Percentiles rank a stretch among this genome's conserved stretches.
Conservation (phyloP, 2,797 vertebrate genomes). For the Halcyon chelicuti region DNA sequence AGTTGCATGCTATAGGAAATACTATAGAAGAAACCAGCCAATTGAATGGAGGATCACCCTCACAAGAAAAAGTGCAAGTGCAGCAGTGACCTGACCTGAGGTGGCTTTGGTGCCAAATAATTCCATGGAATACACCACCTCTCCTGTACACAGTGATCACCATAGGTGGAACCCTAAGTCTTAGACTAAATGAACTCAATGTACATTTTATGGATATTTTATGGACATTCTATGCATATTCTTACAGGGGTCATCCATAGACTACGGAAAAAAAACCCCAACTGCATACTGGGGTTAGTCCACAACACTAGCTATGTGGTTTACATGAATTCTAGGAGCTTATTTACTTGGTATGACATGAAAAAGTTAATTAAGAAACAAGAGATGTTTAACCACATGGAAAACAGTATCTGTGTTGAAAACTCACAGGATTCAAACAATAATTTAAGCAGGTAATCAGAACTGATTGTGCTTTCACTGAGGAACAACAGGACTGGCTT, state of each 20-base stretch:
- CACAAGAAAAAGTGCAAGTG: neutral
- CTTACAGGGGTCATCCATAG: neutral
- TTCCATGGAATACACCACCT: neutral
- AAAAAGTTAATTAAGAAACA: neutral
- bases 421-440: neutral
- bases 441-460: neutral
- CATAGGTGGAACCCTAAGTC: neutral
- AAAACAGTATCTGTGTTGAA: neutral
- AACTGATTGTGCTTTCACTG: neutral
- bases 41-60: neutral
- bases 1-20: neutral
- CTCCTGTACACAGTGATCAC: neutral
- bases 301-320: neutral
- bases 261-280: neutral
- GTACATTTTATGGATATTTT: neutral
- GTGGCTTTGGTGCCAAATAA: neutral
- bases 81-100: neutral
- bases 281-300: neutral
- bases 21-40: neutral
- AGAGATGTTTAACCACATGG: neutral
- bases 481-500: neutral
- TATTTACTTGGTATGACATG: neutral
- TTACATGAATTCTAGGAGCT: neutral
- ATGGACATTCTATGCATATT: neutral
- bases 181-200: neutral